Evolutionary conservation across 2,888 invertebrate genomes (phyloP).

Genomic region (Lasius platythorax): DNA sequence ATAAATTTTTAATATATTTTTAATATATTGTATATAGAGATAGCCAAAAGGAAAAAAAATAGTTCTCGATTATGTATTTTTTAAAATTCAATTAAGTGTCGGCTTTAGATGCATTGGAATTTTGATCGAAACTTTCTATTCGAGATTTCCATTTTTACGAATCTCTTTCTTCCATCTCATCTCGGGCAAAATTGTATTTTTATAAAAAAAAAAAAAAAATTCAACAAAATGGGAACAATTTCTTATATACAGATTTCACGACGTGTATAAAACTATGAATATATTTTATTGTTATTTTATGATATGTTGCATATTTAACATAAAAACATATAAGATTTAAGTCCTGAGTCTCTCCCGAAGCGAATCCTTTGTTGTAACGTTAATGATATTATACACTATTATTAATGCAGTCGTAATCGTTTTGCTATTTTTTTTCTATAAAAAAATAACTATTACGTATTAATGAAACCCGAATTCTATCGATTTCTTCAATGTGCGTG

Average conservation of each 20-base stretch:
- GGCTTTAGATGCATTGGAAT: background rate
- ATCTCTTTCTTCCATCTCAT: background rate
- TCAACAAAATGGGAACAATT: background rate
- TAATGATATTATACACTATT: conserved; percentile 9
- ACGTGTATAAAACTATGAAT: background rate
- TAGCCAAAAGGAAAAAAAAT: background rate
- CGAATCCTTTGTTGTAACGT: background rate
- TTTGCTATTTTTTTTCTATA: background rate
- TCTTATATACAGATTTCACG: background rate
- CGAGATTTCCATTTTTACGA: background rate
- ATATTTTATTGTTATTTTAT: conserved; percentile 7
- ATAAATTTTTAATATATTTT: background rate
- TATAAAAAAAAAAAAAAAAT: background rate
- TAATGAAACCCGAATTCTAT: background rate
- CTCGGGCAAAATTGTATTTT: background rate
- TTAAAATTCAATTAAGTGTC: background rate
- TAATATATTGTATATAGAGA: background rate
- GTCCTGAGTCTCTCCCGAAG: background rate
- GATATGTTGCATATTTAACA: background rate
- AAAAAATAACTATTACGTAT: conserved; percentile 17
- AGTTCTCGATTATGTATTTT: conserved; percentile 1
- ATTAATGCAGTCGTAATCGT: conserved; percentile 1
- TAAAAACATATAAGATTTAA: background rate
- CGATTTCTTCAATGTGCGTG: background rate
- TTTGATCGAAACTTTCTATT: background rate